Percentiles rank a stretch among this genome's conserved stretches.
Evolutionary conservation across 64 coral and sea anemone genomes (phyloP).

Genomic region (Montipora cactus): DNA sequence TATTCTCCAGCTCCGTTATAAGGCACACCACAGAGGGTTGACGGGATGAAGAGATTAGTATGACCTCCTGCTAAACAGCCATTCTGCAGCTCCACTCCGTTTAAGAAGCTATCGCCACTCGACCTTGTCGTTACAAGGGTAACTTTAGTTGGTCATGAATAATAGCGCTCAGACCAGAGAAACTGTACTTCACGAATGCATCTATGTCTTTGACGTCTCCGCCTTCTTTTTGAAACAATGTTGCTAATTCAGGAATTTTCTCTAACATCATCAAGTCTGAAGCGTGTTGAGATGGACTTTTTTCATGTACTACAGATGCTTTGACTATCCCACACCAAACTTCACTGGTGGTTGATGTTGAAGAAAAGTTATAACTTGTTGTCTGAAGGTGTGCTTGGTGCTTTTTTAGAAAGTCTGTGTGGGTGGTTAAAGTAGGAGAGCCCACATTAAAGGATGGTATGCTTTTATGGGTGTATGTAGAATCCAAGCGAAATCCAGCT

Average conservation of each 20-base stretch:
- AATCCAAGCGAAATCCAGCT: too few species aligned
- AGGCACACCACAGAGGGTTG: conserved; percentile 26
- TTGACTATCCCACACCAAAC: conserved; percentile 63
- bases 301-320: conserved; percentile 49
- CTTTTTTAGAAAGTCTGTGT: conserved; percentile 78
- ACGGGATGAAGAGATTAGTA: conserved; percentile 48
- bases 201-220: conserved; percentile 23
- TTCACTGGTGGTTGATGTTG: conserved; percentile 59
- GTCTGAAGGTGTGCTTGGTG: conserved; percentile 57
- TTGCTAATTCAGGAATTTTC: neutral
- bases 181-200: conserved; percentile 53
- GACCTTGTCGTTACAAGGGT: conserved; percentile 39
- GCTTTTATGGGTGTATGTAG: too few species aligned
- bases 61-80: conserved; percentile 44
- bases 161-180: conserved; percentile 15
- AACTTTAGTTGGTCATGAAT: conserved; percentile 24
- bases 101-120: conserved; percentile 59
- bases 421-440: neutral
- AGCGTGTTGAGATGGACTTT: conserved; percentile 56
- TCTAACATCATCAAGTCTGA: conserved; percentile 32
- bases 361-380: conserved; percentile 67
- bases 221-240: conserved; percentile 31
- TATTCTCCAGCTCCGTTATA: conserved; percentile 1
- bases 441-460: too few species aligned
- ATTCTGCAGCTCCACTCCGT: conserved; percentile 44